Evolutionary conservation across 2,113 vertebrate species (phyloP), one percentile per base, ranked within the genome.

Genomic region (Okapia johnstoni): DNA sequence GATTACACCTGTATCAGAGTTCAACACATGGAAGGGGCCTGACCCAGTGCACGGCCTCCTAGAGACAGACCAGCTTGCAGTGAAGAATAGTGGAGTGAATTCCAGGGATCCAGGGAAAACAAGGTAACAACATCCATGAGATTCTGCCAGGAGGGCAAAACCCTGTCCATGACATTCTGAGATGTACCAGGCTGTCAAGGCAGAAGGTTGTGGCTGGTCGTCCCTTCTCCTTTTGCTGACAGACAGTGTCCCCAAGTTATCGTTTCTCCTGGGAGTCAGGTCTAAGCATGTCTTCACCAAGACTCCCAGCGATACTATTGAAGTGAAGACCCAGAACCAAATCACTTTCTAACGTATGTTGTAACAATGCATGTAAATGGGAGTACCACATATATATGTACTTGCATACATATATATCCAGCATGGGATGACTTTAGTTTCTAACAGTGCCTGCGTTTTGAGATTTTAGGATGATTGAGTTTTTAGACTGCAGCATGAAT

Each of bases 281-380:
- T n/a, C 61, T 92, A 84, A 95, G 50, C 61, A 80, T 83, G 61
- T 85, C 77, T 70, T 96, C 80, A 95, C 87, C 52, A 48, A 96
- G 80, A 60, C 43, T 79, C 60, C 33, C 60, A 48, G 88, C 54
- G 23, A 61, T 12, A 28, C 73, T 43, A 2, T 26, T 5, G 54
- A 80, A 89, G 46, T 6, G 46, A 85, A 94, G 57, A 86, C 40
- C 58, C 52, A 28, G 48, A 33, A 26, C 80, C 58, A 36, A 88
- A 25, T 55, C 70, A 66, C 93, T 85, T 66, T 77, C 96, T 96
- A 94, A 97, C 5, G 1, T 79, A 25, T 77, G 58, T 30, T 7
- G 3, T 97, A 86, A 93, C 89, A 43, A 43, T 87, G 98, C 98
- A 97, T 98, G 98, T 79, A 33, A 73, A 52, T 25, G 95, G 88